phyloP scores from a whole-genome alignment of 2,797 vertebrate species.

The Cynopterus sphinx region DNA sequence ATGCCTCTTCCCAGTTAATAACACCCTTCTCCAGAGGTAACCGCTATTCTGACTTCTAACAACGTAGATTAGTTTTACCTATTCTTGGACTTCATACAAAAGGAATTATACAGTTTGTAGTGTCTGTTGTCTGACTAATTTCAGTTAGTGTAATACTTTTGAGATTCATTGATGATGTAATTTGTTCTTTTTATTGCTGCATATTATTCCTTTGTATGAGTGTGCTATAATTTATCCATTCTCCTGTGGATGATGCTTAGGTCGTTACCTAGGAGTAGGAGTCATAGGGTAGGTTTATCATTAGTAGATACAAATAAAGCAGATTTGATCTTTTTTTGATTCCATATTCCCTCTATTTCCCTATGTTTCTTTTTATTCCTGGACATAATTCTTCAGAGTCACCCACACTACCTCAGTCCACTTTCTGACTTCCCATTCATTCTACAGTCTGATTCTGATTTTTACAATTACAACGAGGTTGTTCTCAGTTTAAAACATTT shows the following conservation, averaged over 20 bases:
- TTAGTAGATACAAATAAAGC: slow-evolving; percentile 1
- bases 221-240: not conserved
- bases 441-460: not conserved
- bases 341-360: not conserved
- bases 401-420: not conserved
- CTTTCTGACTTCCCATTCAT: slow-evolving; percentile 24
- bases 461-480: not conserved
- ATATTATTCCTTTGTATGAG: not conserved
- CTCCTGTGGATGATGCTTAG: not conserved
- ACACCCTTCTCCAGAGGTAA: not conserved
- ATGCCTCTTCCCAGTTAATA: not conserved
- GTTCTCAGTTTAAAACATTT: not conserved
- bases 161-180: not conserved
- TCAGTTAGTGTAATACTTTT: not conserved
- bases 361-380: slow-evolving; percentile 1
- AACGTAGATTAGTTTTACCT: not conserved
- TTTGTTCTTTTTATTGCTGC: slow-evolving; percentile 12
- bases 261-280: not conserved
- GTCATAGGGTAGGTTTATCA: not conserved
- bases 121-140: slow-evolving; percentile 6
- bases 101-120: not conserved
- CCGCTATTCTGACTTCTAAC: not conserved
- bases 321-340: not conserved
- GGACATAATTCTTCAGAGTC: not conserved
- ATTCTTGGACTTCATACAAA: not conserved